Evolutionary conservation across 2,888 invertebrate genomes (phyloP).

Genomic region (Apamea anceps): DNA sequence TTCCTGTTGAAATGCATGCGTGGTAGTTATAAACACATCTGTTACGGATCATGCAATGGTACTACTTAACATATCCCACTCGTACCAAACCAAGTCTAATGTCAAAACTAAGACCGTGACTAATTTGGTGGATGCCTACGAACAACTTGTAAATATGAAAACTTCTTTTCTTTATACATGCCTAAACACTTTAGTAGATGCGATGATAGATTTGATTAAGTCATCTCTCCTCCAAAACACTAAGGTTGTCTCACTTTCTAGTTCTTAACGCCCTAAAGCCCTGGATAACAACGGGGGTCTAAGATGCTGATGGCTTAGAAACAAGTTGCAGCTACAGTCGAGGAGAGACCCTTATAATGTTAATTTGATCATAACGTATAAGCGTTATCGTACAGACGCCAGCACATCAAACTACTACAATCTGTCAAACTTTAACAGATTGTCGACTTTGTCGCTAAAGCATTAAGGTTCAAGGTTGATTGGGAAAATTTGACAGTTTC

Average conservation of each 20-base stretch:
- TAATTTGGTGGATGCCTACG: neutral
- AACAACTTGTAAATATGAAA: neutral
- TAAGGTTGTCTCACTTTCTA: neutral
- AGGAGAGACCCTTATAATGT: too few species aligned
- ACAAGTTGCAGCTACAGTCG: too few species aligned
- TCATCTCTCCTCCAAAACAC: neutral
- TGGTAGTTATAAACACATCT: neutral
- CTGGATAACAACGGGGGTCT: too few species aligned
- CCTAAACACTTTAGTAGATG: neutral
- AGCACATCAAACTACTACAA: too few species aligned
- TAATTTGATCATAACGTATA: too few species aligned
- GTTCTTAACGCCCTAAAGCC: neutral
- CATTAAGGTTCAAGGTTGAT: too few species aligned
- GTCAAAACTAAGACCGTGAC: neutral
- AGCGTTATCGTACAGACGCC: too few species aligned
- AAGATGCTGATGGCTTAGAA: too few species aligned
- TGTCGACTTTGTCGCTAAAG: too few species aligned
- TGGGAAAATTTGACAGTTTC: too few species aligned
- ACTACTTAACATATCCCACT: neutral
- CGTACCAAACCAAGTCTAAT: neutral
- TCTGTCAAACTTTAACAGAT: too few species aligned
- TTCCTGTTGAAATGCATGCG: conserved; percentile 40
- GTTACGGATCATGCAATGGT: conserved; percentile 10
- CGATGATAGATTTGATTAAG: neutral
- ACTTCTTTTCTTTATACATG: neutral